Conservation (phyloP, 2,888 invertebrate species). For the Pristionchus maxplancki region DNA sequence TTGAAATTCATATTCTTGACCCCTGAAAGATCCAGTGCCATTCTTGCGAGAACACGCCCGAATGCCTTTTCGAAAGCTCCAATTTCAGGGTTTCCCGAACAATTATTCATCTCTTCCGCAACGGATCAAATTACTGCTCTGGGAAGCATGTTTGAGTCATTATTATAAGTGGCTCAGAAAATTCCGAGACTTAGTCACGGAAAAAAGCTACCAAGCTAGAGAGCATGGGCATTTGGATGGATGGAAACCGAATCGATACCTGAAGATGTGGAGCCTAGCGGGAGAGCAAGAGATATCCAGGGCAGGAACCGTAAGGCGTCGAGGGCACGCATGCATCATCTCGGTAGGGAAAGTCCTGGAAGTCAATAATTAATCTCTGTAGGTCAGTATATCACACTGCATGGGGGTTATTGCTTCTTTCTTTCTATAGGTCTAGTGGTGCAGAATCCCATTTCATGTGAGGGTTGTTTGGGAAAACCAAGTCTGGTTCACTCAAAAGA, state of each 20-base stretch:
- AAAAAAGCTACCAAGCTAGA: neutral
- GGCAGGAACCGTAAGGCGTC: conserved; percentile 71
- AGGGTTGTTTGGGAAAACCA: conserved; percentile 17
- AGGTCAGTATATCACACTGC: neutral
- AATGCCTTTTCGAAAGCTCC: neutral
- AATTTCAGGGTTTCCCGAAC: conserved; percentile 22
- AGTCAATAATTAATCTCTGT: too few species aligned
- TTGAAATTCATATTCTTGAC: neutral
- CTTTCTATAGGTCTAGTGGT: neutral
- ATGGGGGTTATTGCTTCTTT: neutral
- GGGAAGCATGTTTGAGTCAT: neutral
- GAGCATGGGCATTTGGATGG: too few species aligned
- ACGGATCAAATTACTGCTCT: neutral
- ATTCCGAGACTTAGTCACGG: neutral
- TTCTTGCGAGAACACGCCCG: neutral
- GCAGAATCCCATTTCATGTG: neutral
- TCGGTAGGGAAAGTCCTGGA: conserved; percentile 64
- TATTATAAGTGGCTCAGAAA: neutral
- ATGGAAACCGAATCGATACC: too few species aligned
- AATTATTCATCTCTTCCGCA: conserved; percentile 27
- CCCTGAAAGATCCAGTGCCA: neutral
- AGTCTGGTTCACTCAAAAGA: neutral
- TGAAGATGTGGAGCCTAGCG: conserved; percentile 67
- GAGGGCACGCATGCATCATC: conserved; percentile 64
- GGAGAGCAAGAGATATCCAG: conserved; percentile 70